Percentiles rank a stretch among this genome's conserved stretches.
Conservation (phyloP, 2,797 vertebrate species). For the Platalea minor region DNA sequence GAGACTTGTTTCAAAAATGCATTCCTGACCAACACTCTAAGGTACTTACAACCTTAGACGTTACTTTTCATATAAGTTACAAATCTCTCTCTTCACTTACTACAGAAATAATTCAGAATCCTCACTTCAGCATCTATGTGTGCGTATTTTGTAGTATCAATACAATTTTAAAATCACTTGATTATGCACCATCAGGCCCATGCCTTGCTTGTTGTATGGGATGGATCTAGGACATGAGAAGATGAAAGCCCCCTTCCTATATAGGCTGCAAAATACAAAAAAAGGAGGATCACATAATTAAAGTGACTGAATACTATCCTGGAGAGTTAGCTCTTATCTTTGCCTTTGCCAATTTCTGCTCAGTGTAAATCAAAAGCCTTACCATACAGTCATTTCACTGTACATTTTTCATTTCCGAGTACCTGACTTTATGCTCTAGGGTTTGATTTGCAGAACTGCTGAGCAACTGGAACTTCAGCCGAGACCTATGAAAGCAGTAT, state of each 20-base stretch:
- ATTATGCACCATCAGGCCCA: not conserved
- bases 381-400: not conserved
- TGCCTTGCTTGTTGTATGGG: not conserved
- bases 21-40: not conserved
- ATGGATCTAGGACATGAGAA: not conserved
- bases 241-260: not conserved
- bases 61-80: not conserved
- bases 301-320: not conserved
- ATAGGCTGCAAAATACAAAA: not conserved
- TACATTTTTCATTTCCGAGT: conserved; percentile 6
- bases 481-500: not conserved
- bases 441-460: conserved; percentile 35
- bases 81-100: not conserved
- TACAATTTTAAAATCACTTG: not conserved
- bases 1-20: not conserved
- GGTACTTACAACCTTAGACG: not conserved
- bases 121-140: not conserved
- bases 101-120: not conserved
- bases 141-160: not conserved
- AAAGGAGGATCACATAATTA: not conserved
- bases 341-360: not conserved
- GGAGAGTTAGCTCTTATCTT: not conserved
- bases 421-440: not conserved
- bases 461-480: not conserved
- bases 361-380: conserved; percentile 30